Percentiles rank a stretch among this genome's conserved stretches.
Evolutionary conservation across 2,797 vertebrate species (phyloP).

Genomic region (Anniella stebbinsi): DNA sequence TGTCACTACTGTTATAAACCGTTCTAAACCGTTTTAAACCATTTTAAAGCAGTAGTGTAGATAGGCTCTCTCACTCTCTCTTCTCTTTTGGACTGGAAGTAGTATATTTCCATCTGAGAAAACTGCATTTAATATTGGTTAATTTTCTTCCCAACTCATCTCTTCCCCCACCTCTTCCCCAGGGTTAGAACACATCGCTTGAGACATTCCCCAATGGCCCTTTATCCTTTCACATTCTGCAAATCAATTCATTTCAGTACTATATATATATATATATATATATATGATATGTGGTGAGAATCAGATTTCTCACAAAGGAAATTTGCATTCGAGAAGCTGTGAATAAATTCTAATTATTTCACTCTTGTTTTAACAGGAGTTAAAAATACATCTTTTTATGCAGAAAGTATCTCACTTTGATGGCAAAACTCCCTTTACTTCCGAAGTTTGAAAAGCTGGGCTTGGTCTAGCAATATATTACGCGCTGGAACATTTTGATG

Average conservation of each 20-base stretch:
- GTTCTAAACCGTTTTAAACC: too few relatives aligned
- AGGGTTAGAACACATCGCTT: conserved; percentile 1
- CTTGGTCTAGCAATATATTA: neutral
- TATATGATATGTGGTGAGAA: conserved; percentile 13
- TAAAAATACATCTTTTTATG: conserved; percentile 41
- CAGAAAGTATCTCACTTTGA: conserved; percentile 8
- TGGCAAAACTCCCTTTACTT: neutral
- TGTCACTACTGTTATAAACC: too few relatives aligned
- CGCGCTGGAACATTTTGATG: neutral
- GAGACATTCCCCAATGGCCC: conserved; percentile 9
- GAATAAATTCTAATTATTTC: conserved; percentile 48
- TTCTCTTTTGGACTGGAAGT: neutral
- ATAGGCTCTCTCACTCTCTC: too few relatives aligned
- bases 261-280: neutral
- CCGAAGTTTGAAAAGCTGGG: neutral
- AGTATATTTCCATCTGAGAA: neutral
- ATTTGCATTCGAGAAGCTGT: conserved; percentile 37
- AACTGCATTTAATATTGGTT: conserved; percentile 15
- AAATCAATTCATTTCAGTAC: conserved; percentile 31
- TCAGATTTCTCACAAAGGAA: conserved; percentile 39
- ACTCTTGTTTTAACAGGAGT: conserved; percentile 40
- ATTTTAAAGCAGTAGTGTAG: too few relatives aligned
- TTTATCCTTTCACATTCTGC: conserved; percentile 22
- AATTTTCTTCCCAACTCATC: conserved; percentile 23
- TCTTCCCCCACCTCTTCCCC: neutral